Conservation (phyloP, 2,888 invertebrate species). For the Helicoverpa assulta region DNA sequence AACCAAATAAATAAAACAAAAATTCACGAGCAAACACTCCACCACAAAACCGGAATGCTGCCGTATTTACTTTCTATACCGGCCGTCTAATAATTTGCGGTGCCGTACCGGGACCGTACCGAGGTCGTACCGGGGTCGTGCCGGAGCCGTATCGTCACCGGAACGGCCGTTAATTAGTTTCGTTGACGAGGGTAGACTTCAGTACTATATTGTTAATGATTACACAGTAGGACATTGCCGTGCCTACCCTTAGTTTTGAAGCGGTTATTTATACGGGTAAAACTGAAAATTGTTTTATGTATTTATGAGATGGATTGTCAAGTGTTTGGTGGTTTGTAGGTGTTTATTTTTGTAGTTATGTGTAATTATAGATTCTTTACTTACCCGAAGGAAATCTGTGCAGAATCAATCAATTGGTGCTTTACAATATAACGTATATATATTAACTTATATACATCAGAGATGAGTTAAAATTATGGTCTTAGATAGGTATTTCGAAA, state of each 20-base stretch:
- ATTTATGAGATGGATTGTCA: slow-evolving; percentile 19
- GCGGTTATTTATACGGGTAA: slow-evolving; percentile 44
- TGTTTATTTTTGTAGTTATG: too few species aligned
- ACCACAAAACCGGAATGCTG: slow-evolving; percentile 30
- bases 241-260: slow-evolving; percentile 38
- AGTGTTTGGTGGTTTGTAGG: neutral
- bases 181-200: slow-evolving; percentile 57
- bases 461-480: too few species aligned
- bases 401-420: too few species aligned
- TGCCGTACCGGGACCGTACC: slow-evolving; percentile 32
- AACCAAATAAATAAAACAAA: neutral
- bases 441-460: too few species aligned
- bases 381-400: too few species aligned
- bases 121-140: slow-evolving; percentile 28
- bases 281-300: slow-evolving; percentile 46
- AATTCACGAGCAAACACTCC: neutral
- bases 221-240: slow-evolving; percentile 30
- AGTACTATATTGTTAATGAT: slow-evolving; percentile 59
- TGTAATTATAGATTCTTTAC: too few species aligned
- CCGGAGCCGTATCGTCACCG: slow-evolving; percentile 49
- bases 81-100: slow-evolving; percentile 62
- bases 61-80: slow-evolving; percentile 31
- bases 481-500: too few species aligned
- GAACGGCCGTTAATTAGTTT: slow-evolving; percentile 60
- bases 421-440: too few species aligned